Evolutionary conservation across 1,140 invertebrate species (phyloP), one percentile per base, ranked within the genome.

Genomic region (Meteorus sp.): DNA sequence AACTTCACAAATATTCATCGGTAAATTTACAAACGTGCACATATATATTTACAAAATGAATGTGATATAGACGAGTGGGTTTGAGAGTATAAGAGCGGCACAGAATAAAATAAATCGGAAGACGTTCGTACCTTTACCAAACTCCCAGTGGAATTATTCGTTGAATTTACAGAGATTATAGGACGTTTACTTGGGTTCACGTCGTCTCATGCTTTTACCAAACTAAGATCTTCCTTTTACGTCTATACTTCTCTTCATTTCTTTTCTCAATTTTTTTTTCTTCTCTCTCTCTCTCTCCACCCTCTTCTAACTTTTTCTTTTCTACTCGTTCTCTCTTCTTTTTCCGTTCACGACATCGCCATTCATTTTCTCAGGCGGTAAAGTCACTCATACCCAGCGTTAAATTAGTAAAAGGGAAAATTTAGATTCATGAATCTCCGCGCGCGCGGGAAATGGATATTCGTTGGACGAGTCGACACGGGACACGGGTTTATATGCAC

Each of bases 371-470:
- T 37, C 29, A 8, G 5, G 23, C 44, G 29, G 29, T 31, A 35
- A 37, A 60, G 43, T 60, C 51, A 60, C 54, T 54, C 52, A 55
- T 60, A 31, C 47, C 58, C 22, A 35, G n/a, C 19, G 29, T 60
- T 44, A 60, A 60, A 60, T 60, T 60, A 60, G 50, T 54, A 55
- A 48, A 55, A 54, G 41, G 37, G n/a, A 41, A 41, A 53, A 59
- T 62, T 62, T 58, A 58, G 56, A 62, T 57, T 62, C 56, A 58
- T 62, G 56, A 62, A 62, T 55, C 51, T 62, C 31, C 23, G 35
- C 0, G 20, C 13, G 31, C 19, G 31, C 47, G 11, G 23, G 9
- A 27, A 9, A 35, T 35, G 39, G 37, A 48, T 22, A 47, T 31
- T 39, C 35, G 35, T n/a, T 11, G 35, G 13, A 13, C 9, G 9